Percentiles rank a stretch among this genome's conserved stretches.
These are phyloP conservation scores for Camptogramma bilineatum DNA, from an alignment of 2,888 invertebrate genomes.

Conservation along the genomic window DNA sequence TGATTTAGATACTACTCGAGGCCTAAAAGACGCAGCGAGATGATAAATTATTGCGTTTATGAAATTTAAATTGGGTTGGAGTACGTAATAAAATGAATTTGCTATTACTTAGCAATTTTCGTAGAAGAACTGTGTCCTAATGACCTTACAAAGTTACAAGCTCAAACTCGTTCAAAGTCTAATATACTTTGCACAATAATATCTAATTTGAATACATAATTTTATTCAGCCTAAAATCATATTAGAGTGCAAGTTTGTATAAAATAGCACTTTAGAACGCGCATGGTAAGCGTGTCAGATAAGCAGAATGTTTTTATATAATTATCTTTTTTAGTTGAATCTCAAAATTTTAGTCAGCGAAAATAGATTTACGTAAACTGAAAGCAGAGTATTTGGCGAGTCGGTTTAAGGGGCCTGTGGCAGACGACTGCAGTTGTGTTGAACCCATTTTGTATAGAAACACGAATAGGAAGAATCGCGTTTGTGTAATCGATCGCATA, in stretches of 20 bases:
- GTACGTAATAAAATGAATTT: no score
- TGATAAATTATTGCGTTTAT: no score
- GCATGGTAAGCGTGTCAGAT: background rate
- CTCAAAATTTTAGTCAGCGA: background rate
- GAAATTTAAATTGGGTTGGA: no score
- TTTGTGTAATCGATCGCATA: no score
- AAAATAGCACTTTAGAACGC: slow-evolving; percentile 12
- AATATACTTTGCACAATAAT: background rate
- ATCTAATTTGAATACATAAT: slow-evolving; percentile 9
- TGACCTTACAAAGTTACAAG: slow-evolving; percentile 1
- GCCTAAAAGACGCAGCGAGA: no score
- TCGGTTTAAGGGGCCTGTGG: no score
- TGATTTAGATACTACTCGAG: no score
- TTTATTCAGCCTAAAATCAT: slow-evolving; percentile 7
- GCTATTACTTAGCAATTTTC: no score
- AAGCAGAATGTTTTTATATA: background rate
- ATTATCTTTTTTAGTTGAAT: slow-evolving; percentile 9
- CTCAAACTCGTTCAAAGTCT: background rate
- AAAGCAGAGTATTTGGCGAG: background rate
- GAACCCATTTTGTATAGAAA: no score
- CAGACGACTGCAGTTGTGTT: no score
- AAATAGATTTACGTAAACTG: background rate
- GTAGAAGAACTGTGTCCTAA: background rate
- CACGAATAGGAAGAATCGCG: no score
- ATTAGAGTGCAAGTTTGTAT: slow-evolving; percentile 11